These are phyloP conservation scores for Gavialis gangeticus DNA, from an alignment of 2,113 vertebrate species.

Conservation along the genomic window DNA sequence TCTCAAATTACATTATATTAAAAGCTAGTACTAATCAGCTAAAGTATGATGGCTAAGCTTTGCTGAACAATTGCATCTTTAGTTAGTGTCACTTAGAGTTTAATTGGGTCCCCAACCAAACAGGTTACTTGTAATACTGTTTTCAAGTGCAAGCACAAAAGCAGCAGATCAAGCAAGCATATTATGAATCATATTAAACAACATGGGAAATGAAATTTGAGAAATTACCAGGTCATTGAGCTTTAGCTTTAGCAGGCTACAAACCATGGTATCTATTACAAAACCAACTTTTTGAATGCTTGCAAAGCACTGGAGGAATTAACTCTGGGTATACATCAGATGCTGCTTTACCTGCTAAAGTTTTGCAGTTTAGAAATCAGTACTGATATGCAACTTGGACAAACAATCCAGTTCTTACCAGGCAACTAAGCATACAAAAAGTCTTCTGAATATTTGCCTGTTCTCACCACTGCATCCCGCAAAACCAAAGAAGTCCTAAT, in stretches of 20 bases:
- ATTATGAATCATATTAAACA: conserved; percentile 42
- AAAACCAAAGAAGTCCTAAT: background rate
- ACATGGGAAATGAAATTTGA: conserved; percentile 28
- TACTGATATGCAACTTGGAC: background rate
- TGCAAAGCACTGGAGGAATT: conserved; percentile 3
- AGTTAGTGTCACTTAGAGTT: conserved; percentile 20
- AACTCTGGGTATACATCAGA: background rate
- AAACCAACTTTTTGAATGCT: background rate
- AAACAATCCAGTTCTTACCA: background rate
- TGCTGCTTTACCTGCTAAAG: background rate
- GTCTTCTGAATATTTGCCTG: background rate
- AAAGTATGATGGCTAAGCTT: background rate
- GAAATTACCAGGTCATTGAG: conserved; percentile 19
- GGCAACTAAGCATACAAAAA: background rate
- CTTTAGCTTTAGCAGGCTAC: conserved; percentile 15
- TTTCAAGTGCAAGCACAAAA: conserved; percentile 25
- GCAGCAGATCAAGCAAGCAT: background rate
- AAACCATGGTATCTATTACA: background rate
- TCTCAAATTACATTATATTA: background rate
- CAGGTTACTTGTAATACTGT: conserved; percentile 31
- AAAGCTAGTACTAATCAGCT: conserved; percentile 25
- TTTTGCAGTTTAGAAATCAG: conserved; percentile 15
- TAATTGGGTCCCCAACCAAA: background rate
- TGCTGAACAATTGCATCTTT: conserved; percentile 9
- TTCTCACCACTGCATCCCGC: background rate